Percentiles rank a stretch among this genome's conserved stretches.
Evolutionary conservation across 2,113 vertebrate species (phyloP).

Genomic region (Elanoides forficatus): DNA sequence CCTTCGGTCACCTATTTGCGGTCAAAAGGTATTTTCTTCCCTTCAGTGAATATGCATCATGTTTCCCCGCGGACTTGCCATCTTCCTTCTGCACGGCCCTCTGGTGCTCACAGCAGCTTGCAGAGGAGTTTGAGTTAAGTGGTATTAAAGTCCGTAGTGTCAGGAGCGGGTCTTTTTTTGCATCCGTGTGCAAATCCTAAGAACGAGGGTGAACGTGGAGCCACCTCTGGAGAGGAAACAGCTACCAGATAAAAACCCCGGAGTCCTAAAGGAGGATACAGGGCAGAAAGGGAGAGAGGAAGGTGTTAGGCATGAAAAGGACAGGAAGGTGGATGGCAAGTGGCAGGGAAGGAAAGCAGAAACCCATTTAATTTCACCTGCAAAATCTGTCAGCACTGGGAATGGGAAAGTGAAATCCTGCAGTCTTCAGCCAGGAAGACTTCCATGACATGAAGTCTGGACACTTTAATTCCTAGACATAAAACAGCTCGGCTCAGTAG

Average conservation of each 20-base stretch:
- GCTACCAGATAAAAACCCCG: rapidly evolving
- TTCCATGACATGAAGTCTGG: neutral
- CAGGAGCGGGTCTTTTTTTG: neutral
- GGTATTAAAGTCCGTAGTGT: neutral
- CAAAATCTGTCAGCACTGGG: neutral
- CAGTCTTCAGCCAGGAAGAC: neutral
- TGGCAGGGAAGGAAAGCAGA: neutral
- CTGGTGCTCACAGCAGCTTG: neutral
- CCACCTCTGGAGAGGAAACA: neutral
- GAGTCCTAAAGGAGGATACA: neutral
- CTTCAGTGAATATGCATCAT: no score
- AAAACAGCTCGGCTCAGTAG: neutral
- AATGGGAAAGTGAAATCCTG: neutral
- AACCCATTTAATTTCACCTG: neutral
- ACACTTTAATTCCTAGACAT: neutral
- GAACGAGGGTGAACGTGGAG: neutral
- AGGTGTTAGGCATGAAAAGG: neutral
- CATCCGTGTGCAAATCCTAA: neutral
- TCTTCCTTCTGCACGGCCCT: rapidly evolving
- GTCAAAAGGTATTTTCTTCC: neutral
- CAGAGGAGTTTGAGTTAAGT: neutral
- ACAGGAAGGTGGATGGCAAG: neutral
- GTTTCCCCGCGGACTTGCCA: rapidly evolving
- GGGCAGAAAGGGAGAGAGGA: neutral
- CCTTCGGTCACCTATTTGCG: neutral